phyloP scores from a whole-genome alignment of 2,113 vertebrate genomes.

The Pithys albifrons region DNA sequence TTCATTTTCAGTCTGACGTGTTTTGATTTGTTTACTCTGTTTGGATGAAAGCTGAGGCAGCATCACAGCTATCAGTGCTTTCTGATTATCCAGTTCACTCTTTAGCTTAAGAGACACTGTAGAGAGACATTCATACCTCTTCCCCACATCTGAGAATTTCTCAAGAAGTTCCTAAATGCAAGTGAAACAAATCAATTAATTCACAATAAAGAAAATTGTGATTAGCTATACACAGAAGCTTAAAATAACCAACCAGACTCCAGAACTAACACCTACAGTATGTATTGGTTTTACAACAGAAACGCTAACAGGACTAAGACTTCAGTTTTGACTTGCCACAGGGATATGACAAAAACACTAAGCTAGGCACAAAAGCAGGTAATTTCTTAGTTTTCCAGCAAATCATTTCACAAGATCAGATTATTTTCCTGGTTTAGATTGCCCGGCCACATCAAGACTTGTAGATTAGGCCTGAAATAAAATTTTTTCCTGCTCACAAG shows the following conservation, averaged over 20 bases:
- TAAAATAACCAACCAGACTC: neutral
- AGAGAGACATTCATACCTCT: slow-evolving; percentile 60
- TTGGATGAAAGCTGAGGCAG: slow-evolving; percentile 39
- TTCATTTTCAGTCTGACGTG: slow-evolving; percentile 56
- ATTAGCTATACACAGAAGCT: neutral
- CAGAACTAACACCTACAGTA: neutral
- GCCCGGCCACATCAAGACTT: neutral
- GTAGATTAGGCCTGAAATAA: neutral
- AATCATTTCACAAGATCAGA: neutral
- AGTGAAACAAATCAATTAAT: neutral
- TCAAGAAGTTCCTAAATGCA: slow-evolving; percentile 72
- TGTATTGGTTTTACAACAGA: neutral
- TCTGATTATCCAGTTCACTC: slow-evolving; percentile 57
- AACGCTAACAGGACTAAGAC: neutral
- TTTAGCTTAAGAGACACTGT: slow-evolving; percentile 57
- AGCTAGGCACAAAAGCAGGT: neutral
- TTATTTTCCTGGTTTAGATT: neutral
- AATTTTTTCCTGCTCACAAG: neutral
- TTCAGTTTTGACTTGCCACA: neutral
- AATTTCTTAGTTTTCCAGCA: neutral
- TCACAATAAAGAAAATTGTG: neutral
- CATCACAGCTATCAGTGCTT: slow-evolving; percentile 21
- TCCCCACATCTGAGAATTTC: slow-evolving; percentile 44
- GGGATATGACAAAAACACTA: neutral
- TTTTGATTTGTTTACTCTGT: slow-evolving; percentile 54